phyloP scores from a whole-genome alignment of 2,797 vertebrate genomes.

The Rhynchonycteris naso region DNA sequence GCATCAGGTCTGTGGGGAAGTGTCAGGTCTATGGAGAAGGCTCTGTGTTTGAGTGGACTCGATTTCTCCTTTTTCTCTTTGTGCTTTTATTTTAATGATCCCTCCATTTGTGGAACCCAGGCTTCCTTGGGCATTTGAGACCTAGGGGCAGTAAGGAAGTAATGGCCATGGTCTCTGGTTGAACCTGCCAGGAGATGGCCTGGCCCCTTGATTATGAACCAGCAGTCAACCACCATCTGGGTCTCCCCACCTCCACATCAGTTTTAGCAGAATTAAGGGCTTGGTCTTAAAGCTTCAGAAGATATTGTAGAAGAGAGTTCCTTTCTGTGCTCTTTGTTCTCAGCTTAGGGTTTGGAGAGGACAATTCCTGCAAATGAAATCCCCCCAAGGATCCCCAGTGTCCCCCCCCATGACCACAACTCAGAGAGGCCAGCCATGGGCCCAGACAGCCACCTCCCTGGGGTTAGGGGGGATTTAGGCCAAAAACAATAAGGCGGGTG shows the following conservation, averaged over 20 bases:
- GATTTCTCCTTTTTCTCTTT: not conserved
- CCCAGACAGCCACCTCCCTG: conserved; percentile 67
- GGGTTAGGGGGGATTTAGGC: conserved; percentile 37
- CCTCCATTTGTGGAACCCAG: not conserved
- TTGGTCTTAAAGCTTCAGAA: not conserved
- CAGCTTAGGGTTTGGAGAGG: not conserved
- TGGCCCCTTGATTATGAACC: not conserved
- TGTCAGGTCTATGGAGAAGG: not conserved
- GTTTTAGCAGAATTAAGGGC: not conserved
- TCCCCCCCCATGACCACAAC: conserved; percentile 8
- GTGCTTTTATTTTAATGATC: not conserved
- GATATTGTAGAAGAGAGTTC: not conserved
- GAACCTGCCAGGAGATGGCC: not conserved
- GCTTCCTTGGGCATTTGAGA: not conserved
- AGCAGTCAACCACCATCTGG: too few relatives aligned
- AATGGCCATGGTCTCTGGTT: not conserved
- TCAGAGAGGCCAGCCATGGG: conserved; percentile 46
- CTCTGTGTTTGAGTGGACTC: not conserved
- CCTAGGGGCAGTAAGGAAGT: not conserved
- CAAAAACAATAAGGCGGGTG: conserved; percentile 73
- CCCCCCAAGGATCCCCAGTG: conserved; percentile 57
- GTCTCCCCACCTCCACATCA: not conserved
- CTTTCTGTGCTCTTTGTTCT: conserved; percentile 23
- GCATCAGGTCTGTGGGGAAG: too few relatives aligned
- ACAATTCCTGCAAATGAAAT: conserved; percentile 57